Evolutionary conservation across 2,888 invertebrate genomes (phyloP).

Genomic region (Caenorhabditis macrosperma): DNA sequence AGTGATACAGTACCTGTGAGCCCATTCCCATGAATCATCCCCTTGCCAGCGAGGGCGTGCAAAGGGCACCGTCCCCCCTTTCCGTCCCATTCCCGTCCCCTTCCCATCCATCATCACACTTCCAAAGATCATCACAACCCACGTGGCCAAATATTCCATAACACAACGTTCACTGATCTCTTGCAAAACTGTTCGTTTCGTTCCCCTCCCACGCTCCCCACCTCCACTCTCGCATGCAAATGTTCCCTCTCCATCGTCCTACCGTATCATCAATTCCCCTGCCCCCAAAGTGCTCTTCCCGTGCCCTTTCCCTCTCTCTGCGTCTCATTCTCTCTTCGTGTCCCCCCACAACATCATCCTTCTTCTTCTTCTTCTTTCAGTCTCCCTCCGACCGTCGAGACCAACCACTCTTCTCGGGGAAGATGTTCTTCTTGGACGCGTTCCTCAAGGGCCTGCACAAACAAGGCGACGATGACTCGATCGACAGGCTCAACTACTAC

Average conservation of each 20-base stretch:
- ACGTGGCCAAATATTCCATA: too few relatives aligned
- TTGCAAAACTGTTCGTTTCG: too few relatives aligned
- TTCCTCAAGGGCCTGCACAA: slow-evolving; percentile 80
- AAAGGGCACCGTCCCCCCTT: too few relatives aligned
- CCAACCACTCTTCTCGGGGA: slow-evolving; percentile 17
- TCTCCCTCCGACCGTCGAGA: slow-evolving; percentile 56
- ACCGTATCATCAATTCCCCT: too few relatives aligned
- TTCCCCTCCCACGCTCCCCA: not conserved
- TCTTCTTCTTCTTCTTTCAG: slow-evolving; percentile 22
- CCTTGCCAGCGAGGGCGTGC: too few relatives aligned
- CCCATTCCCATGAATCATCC: too few relatives aligned
- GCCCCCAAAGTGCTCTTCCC: too few relatives aligned
- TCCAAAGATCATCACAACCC: too few relatives aligned
- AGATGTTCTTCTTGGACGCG: slow-evolving; percentile 80
- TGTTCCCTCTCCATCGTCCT: not conserved
- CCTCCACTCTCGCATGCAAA: too few relatives aligned
- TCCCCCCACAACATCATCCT: not conserved
- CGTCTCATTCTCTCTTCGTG: slow-evolving; percentile 1
- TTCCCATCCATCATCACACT: too few relatives aligned
- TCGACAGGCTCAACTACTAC: slow-evolving; percentile 80
- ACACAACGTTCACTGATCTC: not conserved
- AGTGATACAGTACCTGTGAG: too few relatives aligned
- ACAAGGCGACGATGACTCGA: slow-evolving; percentile 79
- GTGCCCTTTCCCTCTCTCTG: slow-evolving; percentile 11
- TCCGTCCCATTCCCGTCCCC: too few relatives aligned